These are phyloP conservation scores for Tuberolachnus salignus DNA, from an alignment of 2,888 invertebrate genomes.

Conservation along the genomic window DNA sequence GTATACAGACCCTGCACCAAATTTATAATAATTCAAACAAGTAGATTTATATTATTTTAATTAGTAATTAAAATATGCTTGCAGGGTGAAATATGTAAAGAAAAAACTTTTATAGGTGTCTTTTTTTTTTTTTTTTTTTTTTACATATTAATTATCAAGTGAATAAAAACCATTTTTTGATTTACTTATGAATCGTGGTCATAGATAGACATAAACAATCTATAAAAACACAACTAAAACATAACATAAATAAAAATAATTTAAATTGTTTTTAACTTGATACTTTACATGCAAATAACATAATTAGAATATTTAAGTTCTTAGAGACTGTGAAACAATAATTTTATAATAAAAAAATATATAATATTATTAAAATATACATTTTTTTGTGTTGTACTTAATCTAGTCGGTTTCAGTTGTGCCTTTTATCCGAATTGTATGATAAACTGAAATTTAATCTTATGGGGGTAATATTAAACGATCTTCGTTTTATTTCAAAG, in stretches of 20 bases:
- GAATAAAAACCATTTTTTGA: background rate
- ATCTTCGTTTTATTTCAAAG: background rate
- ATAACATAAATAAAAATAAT: slow-evolving; percentile 26
- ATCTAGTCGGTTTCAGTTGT: slow-evolving; percentile 27
- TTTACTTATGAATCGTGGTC: slow-evolving; percentile 16
- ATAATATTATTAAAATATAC: slow-evolving; percentile 26
- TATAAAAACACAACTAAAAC: slow-evolving; percentile 14
- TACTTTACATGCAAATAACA: slow-evolving; percentile 13
- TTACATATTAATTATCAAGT: background rate
- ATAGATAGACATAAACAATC: slow-evolving; percentile 10
- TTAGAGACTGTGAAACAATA: background rate
- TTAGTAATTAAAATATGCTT: background rate
- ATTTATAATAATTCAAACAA: slow-evolving; percentile 34
- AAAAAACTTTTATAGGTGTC: background rate
- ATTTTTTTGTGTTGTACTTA: slow-evolving; percentile 22
- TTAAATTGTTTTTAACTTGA: slow-evolving; percentile 4
- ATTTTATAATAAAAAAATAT: slow-evolving; percentile 42
- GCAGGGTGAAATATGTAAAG: background rate
- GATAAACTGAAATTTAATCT: background rate
- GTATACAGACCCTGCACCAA: slow-evolving; percentile 40
- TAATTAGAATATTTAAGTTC: background rate
- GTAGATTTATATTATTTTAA: slow-evolving; percentile 16
- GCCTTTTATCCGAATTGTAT: slow-evolving; percentile 25
- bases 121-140: background rate
- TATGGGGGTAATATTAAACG: background rate